Evolutionary conservation across 2,797 vertebrate genomes (phyloP), one percentile per base, ranked within the genome.

Genomic region (Sternotherus odoratus): DNA sequence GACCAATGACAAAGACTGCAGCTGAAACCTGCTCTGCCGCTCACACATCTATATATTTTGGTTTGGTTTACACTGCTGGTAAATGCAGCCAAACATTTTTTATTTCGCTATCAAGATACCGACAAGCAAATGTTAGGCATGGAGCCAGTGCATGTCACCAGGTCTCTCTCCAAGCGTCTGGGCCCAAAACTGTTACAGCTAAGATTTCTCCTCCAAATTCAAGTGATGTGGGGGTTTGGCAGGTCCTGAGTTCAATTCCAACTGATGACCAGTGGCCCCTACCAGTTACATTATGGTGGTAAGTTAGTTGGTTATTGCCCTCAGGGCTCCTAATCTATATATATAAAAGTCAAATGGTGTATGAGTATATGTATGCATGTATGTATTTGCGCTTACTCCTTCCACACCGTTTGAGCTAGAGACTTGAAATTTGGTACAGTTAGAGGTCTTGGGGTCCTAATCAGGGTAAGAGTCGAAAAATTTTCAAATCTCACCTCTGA

Each of bases 301-400:
- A 94, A 83, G 77, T 78, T 53, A 83, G 69, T 85, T 36, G 36
- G 11, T 8, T 77, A 24, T 81, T n/a, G 23, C 15, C n/a, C 72
- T 50, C 60, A 48, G 26, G 79, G 77, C 0, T 0, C 74, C 77
- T 0, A 0, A n/a, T n/a, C n/a, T n/a, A n/a, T n/a, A n/a, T n/a
- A n/a, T n/a, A n/a, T n/a, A n/a, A n/a, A n/a, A n/a, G n/a, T n/a
- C n/a, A n/a, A n/a, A n/a, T n/a, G n/a, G n/a, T n/a, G n/a, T n/a
- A n/a, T n/a, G n/a, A n/a, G n/a, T n/a, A n/a, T n/a, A n/a, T n/a
- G n/a, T n/a, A n/a, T n/a, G n/a, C n/a, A n/a, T n/a, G n/a, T n/a
- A n/a, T n/a, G n/a, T n/a, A n/a, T n/a, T n/a, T n/a, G n/a, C n/a
- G n/a, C n/a, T n/a, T n/a, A n/a, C n/a, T n/a, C n/a, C n/a, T n/a